These are phyloP conservation scores for Eupeodes luniger DNA, from an alignment of 2,888 invertebrate species.

Conservation along the genomic window DNA sequence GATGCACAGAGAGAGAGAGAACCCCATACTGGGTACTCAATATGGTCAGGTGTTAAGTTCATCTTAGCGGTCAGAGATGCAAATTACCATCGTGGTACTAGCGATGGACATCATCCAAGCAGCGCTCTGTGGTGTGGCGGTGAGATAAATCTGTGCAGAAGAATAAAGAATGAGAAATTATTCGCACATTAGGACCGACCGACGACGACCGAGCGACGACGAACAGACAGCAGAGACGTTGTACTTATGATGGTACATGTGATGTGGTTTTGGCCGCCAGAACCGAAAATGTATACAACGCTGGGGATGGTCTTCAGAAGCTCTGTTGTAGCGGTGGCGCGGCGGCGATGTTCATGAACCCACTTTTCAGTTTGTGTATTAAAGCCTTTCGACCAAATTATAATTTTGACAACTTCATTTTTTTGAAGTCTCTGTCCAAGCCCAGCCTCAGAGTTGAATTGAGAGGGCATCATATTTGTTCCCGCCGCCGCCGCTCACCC, in stretches of 20 bases:
- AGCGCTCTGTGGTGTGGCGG: not conserved
- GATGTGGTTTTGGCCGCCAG: conserved; percentile 25
- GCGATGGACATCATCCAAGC: conserved; percentile 4
- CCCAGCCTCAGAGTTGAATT: not conserved
- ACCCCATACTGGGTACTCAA: conserved; percentile 57
- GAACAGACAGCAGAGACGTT: not conserved
- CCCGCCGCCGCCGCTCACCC: too few species aligned
- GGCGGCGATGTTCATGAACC: conserved; percentile 36
- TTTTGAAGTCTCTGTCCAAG: conserved; percentile 71
- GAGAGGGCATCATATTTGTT: conserved; percentile 11
- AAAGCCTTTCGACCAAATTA: conserved; percentile 79
- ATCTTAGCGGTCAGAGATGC: conserved; percentile 54
- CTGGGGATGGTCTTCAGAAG: conserved; percentile 52
- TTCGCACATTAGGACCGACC: conserved; percentile 70
- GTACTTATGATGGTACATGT: conserved; percentile 18
- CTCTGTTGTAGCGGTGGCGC: not conserved
- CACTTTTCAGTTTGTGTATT: conserved; percentile 53
- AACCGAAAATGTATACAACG: not conserved
- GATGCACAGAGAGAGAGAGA: not conserved
- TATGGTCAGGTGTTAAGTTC: conserved; percentile 72
- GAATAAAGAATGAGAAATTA: conserved; percentile 73
- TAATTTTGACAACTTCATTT: conserved; percentile 82
- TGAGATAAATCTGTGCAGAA: conserved; percentile 27
- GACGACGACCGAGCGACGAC: not conserved
- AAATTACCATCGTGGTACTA: conserved; percentile 45